Conservation (phyloP, 2,113 vertebrate genomes). For the Alligator mississippiensis region DNA sequence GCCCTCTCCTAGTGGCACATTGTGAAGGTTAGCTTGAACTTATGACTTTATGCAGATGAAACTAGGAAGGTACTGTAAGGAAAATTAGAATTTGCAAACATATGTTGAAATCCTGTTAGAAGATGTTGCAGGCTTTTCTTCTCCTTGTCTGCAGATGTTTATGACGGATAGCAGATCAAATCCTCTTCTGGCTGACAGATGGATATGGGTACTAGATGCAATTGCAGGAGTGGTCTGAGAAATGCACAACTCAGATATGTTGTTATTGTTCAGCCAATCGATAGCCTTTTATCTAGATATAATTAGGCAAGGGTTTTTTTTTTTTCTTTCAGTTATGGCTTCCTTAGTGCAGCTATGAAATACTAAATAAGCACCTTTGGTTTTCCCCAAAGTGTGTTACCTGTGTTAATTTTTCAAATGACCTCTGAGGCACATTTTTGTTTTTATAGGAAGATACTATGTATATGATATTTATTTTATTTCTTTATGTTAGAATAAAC, state of each 20-base stretch:
- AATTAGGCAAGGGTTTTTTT: not conserved
- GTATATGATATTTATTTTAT: not conserved
- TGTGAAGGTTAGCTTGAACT: conserved; percentile 15
- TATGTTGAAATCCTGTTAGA: not conserved
- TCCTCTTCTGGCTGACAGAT: not conserved
- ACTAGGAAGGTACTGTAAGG: not conserved
- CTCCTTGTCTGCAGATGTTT: not conserved
- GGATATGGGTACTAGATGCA: not conserved
- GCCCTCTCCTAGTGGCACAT: not conserved
- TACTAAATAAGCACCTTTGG: not conserved
- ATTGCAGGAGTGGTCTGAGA: not conserved
- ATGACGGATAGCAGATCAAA: not conserved
- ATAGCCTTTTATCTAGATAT: not conserved
- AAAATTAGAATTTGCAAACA: not conserved
- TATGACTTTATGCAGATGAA: conserved; percentile 19
- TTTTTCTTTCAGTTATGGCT: not conserved
- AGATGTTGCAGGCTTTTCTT: not conserved
- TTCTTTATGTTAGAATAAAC: not conserved
- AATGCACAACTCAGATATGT: not conserved
- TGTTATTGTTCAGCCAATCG: not conserved
- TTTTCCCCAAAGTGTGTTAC: not conserved
- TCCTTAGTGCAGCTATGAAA: not conserved
- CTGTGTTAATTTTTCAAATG: not conserved
- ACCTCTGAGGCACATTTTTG: not conserved
- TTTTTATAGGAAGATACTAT: not conserved